phyloP scores from a whole-genome alignment of 2,113 vertebrate species.

The Neolamprologus brichardi region DNA sequence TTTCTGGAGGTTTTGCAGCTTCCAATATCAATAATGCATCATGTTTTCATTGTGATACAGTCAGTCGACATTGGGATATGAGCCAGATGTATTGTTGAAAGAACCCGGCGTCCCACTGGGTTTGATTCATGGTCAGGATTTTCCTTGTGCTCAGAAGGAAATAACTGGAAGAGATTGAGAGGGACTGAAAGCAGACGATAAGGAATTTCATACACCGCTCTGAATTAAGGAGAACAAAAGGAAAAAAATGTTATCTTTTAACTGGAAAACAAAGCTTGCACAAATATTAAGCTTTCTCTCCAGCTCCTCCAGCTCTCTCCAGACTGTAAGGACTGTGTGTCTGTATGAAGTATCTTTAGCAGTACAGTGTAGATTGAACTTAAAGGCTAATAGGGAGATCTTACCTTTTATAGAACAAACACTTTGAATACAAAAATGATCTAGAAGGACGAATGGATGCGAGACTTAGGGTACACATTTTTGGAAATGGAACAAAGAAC shows the following conservation, averaged over 20 bases:
- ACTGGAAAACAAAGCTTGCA: background rate
- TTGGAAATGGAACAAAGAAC: background rate
- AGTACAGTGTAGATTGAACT: background rate
- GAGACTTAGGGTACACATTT: background rate
- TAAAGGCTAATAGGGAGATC: background rate
- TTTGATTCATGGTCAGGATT: slow-evolving; percentile 17
- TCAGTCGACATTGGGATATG: background rate
- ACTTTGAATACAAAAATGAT: background rate
- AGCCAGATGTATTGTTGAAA: slow-evolving; percentile 32
- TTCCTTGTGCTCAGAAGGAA: slow-evolving; percentile 18
- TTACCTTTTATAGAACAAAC: background rate
- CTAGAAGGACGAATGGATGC: background rate
- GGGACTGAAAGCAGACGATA: slow-evolving; percentile 10
- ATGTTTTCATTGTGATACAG: background rate
- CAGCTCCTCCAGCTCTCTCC: background rate
- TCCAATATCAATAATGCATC: background rate
- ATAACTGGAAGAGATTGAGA: background rate
- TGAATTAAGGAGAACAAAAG: slow-evolving; percentile 2
- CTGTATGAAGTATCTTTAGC: background rate
- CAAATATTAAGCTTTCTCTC: background rate
- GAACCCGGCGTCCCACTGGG: slow-evolving; percentile 15
- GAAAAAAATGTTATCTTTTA: background rate
- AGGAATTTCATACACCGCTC: background rate
- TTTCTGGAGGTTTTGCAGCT: background rate
- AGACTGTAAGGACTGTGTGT: background rate